Percentiles rank a stretch among this genome's conserved stretches.
phyloP scores from a whole-genome alignment of 2,797 vertebrate species.

The Danio tinwini region DNA sequence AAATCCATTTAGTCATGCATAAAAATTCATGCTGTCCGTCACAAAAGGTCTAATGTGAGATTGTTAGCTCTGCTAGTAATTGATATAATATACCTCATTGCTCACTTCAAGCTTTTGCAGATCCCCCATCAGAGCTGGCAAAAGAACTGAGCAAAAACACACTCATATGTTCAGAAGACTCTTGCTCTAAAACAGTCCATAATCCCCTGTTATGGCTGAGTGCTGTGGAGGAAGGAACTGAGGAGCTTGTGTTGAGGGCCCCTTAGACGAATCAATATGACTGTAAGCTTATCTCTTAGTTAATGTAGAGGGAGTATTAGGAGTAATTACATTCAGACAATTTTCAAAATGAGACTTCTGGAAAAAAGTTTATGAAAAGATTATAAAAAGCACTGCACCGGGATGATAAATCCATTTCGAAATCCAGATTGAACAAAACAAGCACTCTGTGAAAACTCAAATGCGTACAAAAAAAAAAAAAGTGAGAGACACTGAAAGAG shows the following conservation, averaged over 20 bases:
- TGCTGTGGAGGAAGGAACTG: not conserved
- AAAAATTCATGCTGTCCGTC: not conserved
- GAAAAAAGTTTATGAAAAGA: conserved; percentile 8
- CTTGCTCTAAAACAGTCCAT: not conserved
- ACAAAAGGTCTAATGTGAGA: not conserved
- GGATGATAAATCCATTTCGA: conserved; percentile 6
- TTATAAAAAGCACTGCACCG: not conserved
- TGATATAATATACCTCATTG: not conserved
- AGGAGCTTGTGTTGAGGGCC: conserved; percentile 2
- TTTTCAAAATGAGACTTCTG: conserved; percentile 24
- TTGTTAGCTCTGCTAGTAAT: not conserved
- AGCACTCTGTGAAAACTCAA: not conserved
- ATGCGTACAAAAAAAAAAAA: not conserved
- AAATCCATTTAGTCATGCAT: not conserved
- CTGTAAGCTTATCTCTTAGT: conserved; percentile 16
- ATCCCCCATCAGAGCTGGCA: not conserved
- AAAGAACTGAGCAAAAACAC: not conserved
- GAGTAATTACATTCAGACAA: conserved; percentile 22
- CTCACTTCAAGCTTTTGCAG: not conserved
- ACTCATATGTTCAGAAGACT: not conserved
- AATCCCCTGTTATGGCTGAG: conserved; percentile 4
- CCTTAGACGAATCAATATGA: conserved; percentile 26
- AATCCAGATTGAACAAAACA: conserved; percentile 19
- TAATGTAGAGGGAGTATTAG: conserved; percentile 21
- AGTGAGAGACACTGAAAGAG: not conserved